Conservation (phyloP, 2,113 vertebrate species). For the Macrotis lagotis region DNA sequence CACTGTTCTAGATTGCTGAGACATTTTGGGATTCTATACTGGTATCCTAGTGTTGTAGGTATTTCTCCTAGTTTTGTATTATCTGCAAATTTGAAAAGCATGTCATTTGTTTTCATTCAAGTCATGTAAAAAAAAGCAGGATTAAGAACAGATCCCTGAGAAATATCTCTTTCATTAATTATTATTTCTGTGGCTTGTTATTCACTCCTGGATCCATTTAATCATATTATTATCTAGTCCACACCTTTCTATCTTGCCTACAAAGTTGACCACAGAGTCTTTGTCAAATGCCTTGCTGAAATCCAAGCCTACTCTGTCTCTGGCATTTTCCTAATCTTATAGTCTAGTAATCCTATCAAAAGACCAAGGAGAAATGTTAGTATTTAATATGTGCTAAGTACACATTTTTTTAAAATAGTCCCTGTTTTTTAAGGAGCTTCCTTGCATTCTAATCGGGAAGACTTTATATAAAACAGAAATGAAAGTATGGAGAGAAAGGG, state of each 20-base stretch:
- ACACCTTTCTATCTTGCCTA: background rate
- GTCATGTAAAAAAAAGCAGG: background rate
- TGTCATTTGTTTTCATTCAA: background rate
- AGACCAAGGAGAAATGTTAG: too few species aligned
- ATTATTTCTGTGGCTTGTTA: background rate
- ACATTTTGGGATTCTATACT: background rate
- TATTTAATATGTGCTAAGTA: background rate
- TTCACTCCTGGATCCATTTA: background rate
- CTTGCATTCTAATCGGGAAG: background rate
- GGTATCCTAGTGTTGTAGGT: background rate
- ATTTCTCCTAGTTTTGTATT: background rate
- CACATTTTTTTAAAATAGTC: background rate
- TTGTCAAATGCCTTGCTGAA: background rate
- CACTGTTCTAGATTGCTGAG: background rate
- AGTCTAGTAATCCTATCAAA: background rate
- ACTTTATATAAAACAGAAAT: background rate
- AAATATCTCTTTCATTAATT: background rate
- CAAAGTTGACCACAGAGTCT: background rate
- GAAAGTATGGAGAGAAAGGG: background rate
- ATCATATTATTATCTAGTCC: background rate
- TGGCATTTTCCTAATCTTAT: background rate
- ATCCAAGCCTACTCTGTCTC: background rate
- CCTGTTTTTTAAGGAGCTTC: background rate
- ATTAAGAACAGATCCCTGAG: background rate
- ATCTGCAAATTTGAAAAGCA: background rate